Percentiles rank a stretch among this genome's conserved stretches.
Conservation (phyloP, 2,888 invertebrate species). For the Chrysolina oricalcia region DNA sequence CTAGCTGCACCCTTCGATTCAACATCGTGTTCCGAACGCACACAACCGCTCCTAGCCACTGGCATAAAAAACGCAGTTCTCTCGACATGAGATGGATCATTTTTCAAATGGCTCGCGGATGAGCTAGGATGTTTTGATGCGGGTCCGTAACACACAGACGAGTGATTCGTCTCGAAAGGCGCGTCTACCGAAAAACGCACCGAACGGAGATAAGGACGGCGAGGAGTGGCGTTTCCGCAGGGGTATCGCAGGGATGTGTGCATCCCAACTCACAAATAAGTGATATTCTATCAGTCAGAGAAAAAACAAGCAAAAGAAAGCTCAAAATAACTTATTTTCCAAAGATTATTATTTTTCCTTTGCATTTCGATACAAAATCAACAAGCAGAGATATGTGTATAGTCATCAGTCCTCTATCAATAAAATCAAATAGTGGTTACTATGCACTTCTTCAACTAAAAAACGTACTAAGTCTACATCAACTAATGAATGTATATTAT, state of each 20-base stretch:
- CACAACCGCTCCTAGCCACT: constrained; percentile 59
- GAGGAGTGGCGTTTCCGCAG: constrained; percentile 29
- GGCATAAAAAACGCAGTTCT: constrained; percentile 62
- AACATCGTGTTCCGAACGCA: constrained; percentile 27
- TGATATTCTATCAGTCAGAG: no score
- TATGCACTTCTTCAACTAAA: no score
- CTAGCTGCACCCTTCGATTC: neutral
- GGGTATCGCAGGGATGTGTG: neutral
- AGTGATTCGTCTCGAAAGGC: constrained; percentile 49
- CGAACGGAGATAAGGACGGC: constrained; percentile 61
- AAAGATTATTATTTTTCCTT: no score
- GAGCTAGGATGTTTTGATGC: constrained; percentile 70
- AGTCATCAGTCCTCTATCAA: no score
- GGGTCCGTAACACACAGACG: constrained; percentile 66
- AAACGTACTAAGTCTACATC: no score
- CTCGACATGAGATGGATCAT: constrained; percentile 71
- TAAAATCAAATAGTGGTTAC: no score
- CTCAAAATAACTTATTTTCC: no score
- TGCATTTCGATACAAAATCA: no score
- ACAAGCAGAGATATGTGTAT: no score
- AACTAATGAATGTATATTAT: no score
- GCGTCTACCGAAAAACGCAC: constrained; percentile 45
- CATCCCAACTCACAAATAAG: neutral
- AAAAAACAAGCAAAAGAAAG: no score
- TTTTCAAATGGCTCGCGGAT: constrained; percentile 71